Percentiles rank a stretch among this genome's conserved stretches.
These are phyloP conservation scores for Cataglyphis rosenhaueri DNA, from an alignment of 2,888 invertebrate genomes.

Conservation along the genomic window DNA sequence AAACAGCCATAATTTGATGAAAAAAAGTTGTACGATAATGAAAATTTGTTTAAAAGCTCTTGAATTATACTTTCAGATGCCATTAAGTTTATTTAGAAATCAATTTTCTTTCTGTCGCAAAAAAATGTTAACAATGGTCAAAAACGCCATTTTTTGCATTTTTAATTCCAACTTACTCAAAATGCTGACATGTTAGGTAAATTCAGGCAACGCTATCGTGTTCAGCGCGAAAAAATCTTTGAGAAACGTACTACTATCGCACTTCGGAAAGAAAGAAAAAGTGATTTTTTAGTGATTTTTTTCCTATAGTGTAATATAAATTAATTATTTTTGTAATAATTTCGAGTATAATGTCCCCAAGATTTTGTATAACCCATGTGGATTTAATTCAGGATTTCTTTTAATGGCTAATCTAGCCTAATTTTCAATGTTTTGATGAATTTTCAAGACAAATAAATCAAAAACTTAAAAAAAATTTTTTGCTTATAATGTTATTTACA, in stretches of 20 bases:
- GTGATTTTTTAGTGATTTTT: not conserved
- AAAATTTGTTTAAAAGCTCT: not conserved
- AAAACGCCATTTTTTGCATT: no score
- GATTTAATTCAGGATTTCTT: not conserved
- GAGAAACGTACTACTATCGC: not conserved
- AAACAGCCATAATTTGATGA: not conserved
- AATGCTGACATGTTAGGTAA: not conserved
- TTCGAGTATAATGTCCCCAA: not conserved
- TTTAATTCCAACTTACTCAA: not conserved
- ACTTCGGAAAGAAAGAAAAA: not conserved
- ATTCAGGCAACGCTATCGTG: not conserved
- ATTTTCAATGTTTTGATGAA: not conserved
- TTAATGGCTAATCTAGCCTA: not conserved
- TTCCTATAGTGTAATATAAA: not conserved
- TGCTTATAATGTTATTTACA: not conserved
- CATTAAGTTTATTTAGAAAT: no score
- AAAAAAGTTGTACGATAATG: not conserved
- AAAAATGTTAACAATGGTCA: no score
- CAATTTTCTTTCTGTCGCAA: no score
- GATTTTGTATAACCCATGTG: no score
- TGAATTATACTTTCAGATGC: no score
- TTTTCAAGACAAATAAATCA: not conserved
- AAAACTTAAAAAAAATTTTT: not conserved
- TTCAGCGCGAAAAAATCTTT: not conserved
- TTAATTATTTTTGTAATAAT: not conserved